These are phyloP conservation scores for Drosophila borborema DNA, from an alignment of 2,888 invertebrate genomes.

Conservation along the genomic window DNA sequence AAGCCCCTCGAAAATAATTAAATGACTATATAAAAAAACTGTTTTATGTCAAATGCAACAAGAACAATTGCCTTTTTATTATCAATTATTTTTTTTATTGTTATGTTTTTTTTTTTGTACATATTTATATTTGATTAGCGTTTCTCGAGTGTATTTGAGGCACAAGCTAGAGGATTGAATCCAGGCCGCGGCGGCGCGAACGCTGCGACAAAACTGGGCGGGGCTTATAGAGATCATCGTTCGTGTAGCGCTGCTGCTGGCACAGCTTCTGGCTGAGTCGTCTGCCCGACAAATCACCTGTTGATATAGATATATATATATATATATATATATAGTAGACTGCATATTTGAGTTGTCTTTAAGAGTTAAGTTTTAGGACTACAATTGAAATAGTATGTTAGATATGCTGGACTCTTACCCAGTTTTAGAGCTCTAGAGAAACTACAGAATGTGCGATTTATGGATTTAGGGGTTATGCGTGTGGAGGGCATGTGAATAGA, in stretches of 20 bases:
- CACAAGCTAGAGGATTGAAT: slow-evolving; percentile 65
- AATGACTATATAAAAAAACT: slow-evolving; percentile 44
- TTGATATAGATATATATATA: slow-evolving; percentile 1
- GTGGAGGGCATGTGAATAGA: slow-evolving; percentile 45
- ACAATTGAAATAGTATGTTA: neutral
- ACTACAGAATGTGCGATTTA: slow-evolving; percentile 12
- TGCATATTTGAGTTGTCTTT: neutral
- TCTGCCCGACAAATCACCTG: slow-evolving; percentile 50
- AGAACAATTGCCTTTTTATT: slow-evolving; percentile 66
- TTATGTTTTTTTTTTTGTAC: slow-evolving; percentile 11
- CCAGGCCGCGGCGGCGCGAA: slow-evolving; percentile 85
- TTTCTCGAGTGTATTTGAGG: neutral
- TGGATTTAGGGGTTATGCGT: slow-evolving; percentile 26
- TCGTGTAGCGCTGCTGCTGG: slow-evolving; percentile 87
- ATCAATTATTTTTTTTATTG: slow-evolving; percentile 1
- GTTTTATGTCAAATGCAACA: slow-evolving; percentile 70
- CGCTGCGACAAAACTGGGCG: slow-evolving; percentile 87
- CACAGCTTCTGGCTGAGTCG: slow-evolving; percentile 68
- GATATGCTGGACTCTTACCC: slow-evolving; percentile 33
- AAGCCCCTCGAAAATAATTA: slow-evolving; percentile 43
- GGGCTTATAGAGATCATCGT: slow-evolving; percentile 90
- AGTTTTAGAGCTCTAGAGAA: slow-evolving; percentile 12
- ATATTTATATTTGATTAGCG: slow-evolving; percentile 7
- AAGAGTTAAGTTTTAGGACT: neutral
- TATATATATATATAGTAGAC: slow-evolving; percentile 10